These are phyloP conservation scores for Coracopsis vasa DNA, from an alignment of 2,113 vertebrate genomes.

Conservation along the genomic window DNA sequence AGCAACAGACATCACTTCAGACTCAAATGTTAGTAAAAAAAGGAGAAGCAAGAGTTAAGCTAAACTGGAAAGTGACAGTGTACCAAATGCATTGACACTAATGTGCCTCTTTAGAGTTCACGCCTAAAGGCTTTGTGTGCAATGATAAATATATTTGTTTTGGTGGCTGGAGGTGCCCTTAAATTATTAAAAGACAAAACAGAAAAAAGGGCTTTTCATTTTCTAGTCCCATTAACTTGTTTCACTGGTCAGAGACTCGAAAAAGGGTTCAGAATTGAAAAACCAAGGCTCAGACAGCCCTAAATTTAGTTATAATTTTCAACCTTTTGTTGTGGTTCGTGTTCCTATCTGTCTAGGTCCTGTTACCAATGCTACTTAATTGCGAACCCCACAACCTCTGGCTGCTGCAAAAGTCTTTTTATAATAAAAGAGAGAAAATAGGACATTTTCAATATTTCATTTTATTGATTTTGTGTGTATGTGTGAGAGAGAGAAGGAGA, in stretches of 20 bases:
- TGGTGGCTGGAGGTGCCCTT: slow-evolving; percentile 46
- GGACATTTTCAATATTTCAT: slow-evolving; percentile 11
- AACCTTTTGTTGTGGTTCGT: neutral
- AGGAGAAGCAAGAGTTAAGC: slow-evolving; percentile 33
- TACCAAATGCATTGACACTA: slow-evolving; percentile 45
- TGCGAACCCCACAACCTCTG: neutral
- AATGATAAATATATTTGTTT: slow-evolving; percentile 67
- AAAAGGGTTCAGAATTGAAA: neutral
- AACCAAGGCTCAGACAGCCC: neutral
- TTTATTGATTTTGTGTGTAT: slow-evolving; percentile 38
- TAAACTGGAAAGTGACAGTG: slow-evolving; percentile 15
- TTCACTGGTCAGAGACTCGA: neutral
- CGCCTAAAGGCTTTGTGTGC: slow-evolving; percentile 41
- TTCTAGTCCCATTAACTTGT: slow-evolving; percentile 36
- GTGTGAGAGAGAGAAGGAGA: neutral
- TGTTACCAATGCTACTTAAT: neutral
- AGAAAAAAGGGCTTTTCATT: slow-evolving; percentile 34
- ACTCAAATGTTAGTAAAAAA: neutral
- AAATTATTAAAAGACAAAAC: slow-evolving; percentile 67
- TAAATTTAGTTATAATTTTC: neutral
- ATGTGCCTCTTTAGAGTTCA: slow-evolving; percentile 44
- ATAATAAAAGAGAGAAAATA: neutral
- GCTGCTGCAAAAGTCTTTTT: neutral
- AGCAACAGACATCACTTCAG: neutral
- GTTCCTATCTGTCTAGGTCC: neutral